phyloP scores from a whole-genome alignment of 2,888 invertebrate genomes.

The Tenthredo distinguenda region DNA sequence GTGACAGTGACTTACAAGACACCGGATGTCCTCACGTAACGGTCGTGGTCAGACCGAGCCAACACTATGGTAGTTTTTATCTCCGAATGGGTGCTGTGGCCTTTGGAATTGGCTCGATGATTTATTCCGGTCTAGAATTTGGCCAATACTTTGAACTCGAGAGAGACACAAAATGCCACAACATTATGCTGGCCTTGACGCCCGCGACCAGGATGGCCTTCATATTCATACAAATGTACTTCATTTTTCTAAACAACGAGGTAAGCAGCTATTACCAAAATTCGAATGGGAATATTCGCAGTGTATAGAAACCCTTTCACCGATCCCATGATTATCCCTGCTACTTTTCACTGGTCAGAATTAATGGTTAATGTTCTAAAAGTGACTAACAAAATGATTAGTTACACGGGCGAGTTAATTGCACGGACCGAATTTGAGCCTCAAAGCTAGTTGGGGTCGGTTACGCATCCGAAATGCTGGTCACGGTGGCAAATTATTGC shows the following conservation, averaged over 20 bases:
- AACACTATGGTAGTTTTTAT: slow-evolving; percentile 96
- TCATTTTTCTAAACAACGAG: slow-evolving; percentile 98
- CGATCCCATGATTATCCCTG: neutral
- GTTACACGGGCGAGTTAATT: slow-evolving; percentile 21
- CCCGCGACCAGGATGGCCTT: slow-evolving; percentile 97
- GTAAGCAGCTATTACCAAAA: slow-evolving; percentile 79
- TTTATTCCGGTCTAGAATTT: slow-evolving; percentile 96
- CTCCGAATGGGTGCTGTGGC: slow-evolving; percentile 96
- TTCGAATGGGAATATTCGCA: neutral
- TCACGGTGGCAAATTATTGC: slow-evolving; percentile 27
- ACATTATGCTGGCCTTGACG: slow-evolving; percentile 92
- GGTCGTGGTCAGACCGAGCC: slow-evolving; percentile 79
- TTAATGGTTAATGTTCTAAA: slow-evolving; percentile 8
- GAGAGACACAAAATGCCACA: slow-evolving; percentile 94
- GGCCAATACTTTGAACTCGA: slow-evolving; percentile 97
- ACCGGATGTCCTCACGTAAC: slow-evolving; percentile 73
- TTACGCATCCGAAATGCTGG: neutral
- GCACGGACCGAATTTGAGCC: neutral
- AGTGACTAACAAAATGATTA: slow-evolving; percentile 1
- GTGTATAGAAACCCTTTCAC: neutral
- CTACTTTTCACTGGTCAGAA: neutral
- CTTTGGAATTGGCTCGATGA: slow-evolving; percentile 98
- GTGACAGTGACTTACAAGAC: slow-evolving; percentile 73
- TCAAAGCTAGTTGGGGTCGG: neutral
- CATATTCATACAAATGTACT: slow-evolving; percentile 98